phyloP scores from a whole-genome alignment of 1,140 invertebrate genomes.

The Andricus grossulariae region DNA sequence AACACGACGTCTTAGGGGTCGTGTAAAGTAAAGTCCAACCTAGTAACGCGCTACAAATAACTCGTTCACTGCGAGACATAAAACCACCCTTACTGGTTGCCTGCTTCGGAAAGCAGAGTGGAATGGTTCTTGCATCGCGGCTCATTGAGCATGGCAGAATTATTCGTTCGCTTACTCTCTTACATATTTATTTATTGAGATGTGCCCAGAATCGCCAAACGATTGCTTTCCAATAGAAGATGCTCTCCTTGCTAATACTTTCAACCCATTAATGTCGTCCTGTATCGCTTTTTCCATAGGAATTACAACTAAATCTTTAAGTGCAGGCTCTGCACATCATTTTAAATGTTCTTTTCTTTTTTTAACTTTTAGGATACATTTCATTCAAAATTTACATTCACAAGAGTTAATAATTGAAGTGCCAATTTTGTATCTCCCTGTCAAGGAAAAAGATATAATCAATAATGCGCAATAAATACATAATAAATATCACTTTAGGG shows the following conservation, averaged over 20 bases:
- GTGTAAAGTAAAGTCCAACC: constrained; percentile 29
- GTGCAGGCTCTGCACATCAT: too few species aligned
- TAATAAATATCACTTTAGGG: too few species aligned
- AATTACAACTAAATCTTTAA: too few species aligned
- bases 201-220: not conserved
- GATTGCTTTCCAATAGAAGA: not conserved
- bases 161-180: constrained; percentile 1
- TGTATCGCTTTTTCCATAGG: too few species aligned
- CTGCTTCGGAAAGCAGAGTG: not conserved
- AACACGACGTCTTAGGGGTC: constrained; percentile 23
- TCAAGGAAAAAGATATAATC: too few species aligned
- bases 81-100: not conserved
- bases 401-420: too few species aligned
- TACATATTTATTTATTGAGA: constrained; percentile 31
- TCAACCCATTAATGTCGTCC: not conserved
- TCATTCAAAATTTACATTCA: too few species aligned
- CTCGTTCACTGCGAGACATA: constrained; percentile 19
- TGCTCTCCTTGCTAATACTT: not conserved
- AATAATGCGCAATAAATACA: too few species aligned
- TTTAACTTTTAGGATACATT: too few species aligned
- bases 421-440: too few species aligned
- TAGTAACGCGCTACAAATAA: constrained; percentile 22
- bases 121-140: not conserved
- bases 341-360: too few species aligned
- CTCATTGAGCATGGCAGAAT: constrained; percentile 10